phyloP scores from a whole-genome alignment of 2,797 vertebrate species.

The Oreochromis mossambicus region DNA sequence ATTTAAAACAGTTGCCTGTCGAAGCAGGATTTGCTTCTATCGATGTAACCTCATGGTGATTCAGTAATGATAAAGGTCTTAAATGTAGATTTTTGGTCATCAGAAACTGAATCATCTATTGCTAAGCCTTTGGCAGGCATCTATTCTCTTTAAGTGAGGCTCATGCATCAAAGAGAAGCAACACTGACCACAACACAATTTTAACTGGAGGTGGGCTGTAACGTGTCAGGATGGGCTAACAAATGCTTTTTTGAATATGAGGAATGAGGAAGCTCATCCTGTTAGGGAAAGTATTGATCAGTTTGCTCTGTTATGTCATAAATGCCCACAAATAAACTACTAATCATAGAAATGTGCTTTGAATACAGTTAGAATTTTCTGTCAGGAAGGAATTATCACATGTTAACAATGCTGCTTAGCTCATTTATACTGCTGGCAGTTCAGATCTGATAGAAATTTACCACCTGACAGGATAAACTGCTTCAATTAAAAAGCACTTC shows the following conservation, averaged over 20 bases:
- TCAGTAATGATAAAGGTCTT: not conserved
- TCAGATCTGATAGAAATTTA: not conserved
- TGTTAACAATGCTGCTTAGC: not conserved
- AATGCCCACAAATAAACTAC: not conserved
- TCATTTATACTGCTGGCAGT: not conserved
- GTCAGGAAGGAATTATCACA: not conserved
- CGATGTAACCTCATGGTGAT: not conserved
- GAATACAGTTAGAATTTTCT: not conserved
- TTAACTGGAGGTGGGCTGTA: not conserved
- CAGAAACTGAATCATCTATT: not conserved
- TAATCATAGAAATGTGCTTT: not conserved
- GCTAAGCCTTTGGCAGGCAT: not conserved
- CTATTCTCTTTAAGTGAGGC: not conserved
- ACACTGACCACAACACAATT: not conserved
- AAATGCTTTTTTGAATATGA: not conserved
- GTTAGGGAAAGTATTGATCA: not conserved
- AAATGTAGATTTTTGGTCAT: not conserved
- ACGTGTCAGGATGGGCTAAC: not conserved
- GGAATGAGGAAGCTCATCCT: not conserved
- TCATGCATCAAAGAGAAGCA: not conserved
- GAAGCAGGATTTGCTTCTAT: not conserved
- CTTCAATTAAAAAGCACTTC: not conserved
- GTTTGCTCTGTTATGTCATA: not conserved
- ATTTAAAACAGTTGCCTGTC: not conserved
- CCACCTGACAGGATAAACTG: not conserved